phyloP scores from a whole-genome alignment of 2,113 vertebrate genomes.

The Nycticryphes semicollaris region DNA sequence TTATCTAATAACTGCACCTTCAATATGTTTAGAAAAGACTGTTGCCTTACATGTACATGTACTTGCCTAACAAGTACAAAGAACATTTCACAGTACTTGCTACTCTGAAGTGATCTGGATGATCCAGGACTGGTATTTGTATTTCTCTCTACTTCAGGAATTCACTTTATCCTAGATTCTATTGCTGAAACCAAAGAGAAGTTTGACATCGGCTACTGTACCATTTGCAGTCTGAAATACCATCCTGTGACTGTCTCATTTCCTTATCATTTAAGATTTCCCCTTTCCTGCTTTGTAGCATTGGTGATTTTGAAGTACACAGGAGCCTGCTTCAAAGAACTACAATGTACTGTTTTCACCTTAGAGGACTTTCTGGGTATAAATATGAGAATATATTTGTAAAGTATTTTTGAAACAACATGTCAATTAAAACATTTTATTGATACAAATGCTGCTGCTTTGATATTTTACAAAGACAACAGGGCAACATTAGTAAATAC shows the following conservation, averaged over 20 bases:
- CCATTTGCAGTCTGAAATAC: background rate
- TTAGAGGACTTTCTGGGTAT: background rate
- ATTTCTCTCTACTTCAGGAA: background rate
- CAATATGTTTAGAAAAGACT: background rate
- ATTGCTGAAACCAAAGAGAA: background rate
- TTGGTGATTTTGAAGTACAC: background rate
- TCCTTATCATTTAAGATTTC: background rate
- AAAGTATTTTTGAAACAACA: background rate
- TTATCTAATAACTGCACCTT: background rate
- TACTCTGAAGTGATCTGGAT: background rate
- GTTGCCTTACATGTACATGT: background rate
- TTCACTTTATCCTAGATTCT: background rate
- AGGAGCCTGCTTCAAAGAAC: background rate
- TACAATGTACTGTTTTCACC: background rate
- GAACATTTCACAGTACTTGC: background rate
- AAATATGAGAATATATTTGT: background rate
- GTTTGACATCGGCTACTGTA: background rate
- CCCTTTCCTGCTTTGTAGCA: background rate
- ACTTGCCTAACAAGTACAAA: background rate
- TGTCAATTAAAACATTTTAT: background rate
- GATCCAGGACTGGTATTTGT: background rate
- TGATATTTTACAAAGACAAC: background rate
- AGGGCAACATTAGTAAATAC: background rate
- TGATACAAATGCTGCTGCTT: background rate
- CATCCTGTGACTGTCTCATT: background rate